Evolutionary conservation across 2,888 invertebrate genomes (phyloP).

Genomic region (Poecilobothrus nobilitatus): DNA sequence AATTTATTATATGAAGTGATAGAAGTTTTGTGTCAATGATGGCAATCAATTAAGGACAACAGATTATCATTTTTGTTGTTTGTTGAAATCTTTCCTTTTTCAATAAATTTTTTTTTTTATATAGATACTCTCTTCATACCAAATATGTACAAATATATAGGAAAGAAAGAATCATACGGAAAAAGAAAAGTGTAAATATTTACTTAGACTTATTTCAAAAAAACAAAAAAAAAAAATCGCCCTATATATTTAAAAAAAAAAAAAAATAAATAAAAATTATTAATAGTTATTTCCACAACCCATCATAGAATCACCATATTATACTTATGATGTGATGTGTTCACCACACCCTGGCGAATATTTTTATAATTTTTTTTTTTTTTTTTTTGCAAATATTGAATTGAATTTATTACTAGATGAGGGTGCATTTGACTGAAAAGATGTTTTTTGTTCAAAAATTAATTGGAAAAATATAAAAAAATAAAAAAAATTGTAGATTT

Average conservation of each 20-base stretch:
- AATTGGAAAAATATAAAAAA: constrained; percentile 1
- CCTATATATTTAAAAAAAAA: neutral
- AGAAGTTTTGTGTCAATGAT: neutral
- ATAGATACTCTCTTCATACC: no score
- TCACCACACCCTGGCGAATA: neutral
- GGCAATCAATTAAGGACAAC: constrained; percentile 1
- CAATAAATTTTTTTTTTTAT: no score
- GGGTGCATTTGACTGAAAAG: constrained; percentile 1
- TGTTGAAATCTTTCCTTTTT: neutral
- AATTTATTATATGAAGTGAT: neutral
- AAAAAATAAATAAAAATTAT: neutral
- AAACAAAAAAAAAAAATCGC: neutral
- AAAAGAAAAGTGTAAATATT: neutral
- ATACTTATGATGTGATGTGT: neutral
- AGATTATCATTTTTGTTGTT: neutral
- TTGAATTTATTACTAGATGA: neutral
- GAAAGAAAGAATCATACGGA: neutral
- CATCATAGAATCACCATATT: neutral
- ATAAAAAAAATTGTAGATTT: neutral
- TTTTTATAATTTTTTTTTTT: neutral
- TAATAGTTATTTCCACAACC: neutral
- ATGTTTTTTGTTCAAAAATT: constrained; percentile 2
- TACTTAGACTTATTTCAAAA: neutral
- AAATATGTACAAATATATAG: no score
- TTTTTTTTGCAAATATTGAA: neutral